phyloP scores from a whole-genome alignment of 2,113 vertebrate genomes.

The Panurus biarmicus region DNA sequence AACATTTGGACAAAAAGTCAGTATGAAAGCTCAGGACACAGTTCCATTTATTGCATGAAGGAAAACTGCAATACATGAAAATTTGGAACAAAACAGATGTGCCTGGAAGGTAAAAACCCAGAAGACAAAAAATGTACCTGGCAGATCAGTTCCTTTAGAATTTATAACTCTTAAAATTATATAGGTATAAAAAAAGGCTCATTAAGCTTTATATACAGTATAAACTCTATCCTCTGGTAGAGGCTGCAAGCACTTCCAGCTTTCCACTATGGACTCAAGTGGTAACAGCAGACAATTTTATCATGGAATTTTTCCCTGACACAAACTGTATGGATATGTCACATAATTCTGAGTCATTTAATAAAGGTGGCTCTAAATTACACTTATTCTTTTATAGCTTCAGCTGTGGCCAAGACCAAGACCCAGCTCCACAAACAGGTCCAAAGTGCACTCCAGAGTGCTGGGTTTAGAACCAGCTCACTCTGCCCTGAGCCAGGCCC shows the following conservation, averaged over 20 bases:
- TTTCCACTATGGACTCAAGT: not conserved
- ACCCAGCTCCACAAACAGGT: not conserved
- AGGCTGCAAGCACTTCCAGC: not conserved
- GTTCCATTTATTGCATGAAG: not conserved
- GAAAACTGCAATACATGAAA: not conserved
- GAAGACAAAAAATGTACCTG: not conserved
- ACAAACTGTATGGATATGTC: not conserved
- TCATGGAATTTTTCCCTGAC: not conserved
- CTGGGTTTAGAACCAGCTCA: not conserved
- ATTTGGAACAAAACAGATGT: not conserved
- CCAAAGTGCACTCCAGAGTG: not conserved
- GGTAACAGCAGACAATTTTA: not conserved
- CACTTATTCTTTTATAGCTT: not conserved
- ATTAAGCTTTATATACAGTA: not conserved
- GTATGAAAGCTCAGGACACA: not conserved
- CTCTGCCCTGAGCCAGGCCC: not conserved
- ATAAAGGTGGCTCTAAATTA: not conserved
- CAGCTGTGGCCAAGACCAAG: not conserved
- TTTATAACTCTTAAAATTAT: not conserved
- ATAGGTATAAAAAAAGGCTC: not conserved
- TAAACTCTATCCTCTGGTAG: not conserved
- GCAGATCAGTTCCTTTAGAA: not conserved
- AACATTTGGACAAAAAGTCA: not conserved
- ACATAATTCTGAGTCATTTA: not conserved
- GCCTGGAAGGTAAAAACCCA: not conserved